Evolutionary conservation across 2,113 vertebrate genomes (phyloP), one percentile per base, ranked within the genome.

Genomic region (Hippocampus barbouri): DNA sequence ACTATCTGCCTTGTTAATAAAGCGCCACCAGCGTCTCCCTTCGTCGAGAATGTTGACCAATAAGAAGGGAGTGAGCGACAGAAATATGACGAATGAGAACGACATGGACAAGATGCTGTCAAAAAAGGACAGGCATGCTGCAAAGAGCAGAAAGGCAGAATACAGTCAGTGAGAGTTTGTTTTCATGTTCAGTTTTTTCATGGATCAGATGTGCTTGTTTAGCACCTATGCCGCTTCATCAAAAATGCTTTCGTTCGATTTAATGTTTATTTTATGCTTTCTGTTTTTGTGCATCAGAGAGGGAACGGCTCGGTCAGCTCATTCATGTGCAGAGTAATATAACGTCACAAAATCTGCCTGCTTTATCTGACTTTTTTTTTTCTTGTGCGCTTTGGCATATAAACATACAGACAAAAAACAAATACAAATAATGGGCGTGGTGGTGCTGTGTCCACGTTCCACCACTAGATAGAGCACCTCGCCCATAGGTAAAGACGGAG

Each of bases 381-480:
- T 25, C 15, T 2, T 34, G 12, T 30, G 3, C 34, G 25, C 18
- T 16, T 18, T 34, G 59, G 15, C 15, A 18, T 61, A 8, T 27
- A 59, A 59, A 30, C 15, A 16, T 34, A 8, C 15, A 61, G 59
- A 30, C 15, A 61, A 61, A 27, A 59, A 25, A 59, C 0, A 38
- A 38, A 6, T 6, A 38, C 5, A 38, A 38, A 38, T 7, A 27
- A 25, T 70, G 75, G 83, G 85, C n/a, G 80, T 82, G 86, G 86
- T 77, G 62, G 25, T 77, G 83, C 83, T 89, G 71, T 81, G 1
- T 2, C 61, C 8, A 8, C 2, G 0, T 64, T 1, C 40, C 7
- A 60, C 85, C 89, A 86, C 86, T 27, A 85, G 85, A 78, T 81
- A 82, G 85, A 9, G 18, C 76, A 71, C 76, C 56, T 63, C 66